These are phyloP conservation scores for Picathartes gymnocephalus DNA, from an alignment of 2,113 vertebrate species.

Conservation along the genomic window DNA sequence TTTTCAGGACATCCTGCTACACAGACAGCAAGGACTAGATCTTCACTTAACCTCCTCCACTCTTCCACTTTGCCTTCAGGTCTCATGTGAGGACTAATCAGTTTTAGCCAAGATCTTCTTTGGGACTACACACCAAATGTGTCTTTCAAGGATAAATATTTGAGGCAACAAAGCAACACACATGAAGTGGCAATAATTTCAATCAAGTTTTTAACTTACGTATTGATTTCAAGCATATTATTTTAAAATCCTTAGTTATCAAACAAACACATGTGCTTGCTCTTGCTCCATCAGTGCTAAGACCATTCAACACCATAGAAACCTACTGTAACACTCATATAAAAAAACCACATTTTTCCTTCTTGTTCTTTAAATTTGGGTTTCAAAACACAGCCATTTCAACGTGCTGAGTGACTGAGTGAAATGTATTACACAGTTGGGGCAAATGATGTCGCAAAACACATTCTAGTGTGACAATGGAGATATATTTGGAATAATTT, in stretches of 20 bases:
- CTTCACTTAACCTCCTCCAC: not conserved
- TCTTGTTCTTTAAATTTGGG: not conserved
- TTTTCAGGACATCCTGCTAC: not conserved
- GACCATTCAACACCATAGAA: not conserved
- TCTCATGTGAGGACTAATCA: not conserved
- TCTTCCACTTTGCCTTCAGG: not conserved
- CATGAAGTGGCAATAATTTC: not conserved
- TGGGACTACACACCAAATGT: not conserved
- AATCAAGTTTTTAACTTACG: not conserved
- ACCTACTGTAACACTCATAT: not conserved
- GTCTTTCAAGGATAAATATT: not conserved
- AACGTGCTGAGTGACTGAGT: conserved; percentile 5
- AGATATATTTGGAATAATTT: not conserved
- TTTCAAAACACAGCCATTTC: conserved; percentile 35
- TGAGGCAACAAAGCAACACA: not conserved
- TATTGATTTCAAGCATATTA: not conserved
- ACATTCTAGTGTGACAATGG: not conserved
- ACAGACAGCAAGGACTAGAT: not conserved
- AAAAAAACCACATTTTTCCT: not conserved
- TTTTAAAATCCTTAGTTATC: not conserved
- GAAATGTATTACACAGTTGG: not conserved
- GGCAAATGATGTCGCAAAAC: not conserved
- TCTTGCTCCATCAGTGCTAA: not conserved
- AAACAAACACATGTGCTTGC: not conserved
- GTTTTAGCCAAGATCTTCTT: not conserved